A percentile compares a stretch with the other conserved stretches of the same genome.
phyloP scores from a whole-genome alignment of 2,797 vertebrate species.

The Myripristis jacobus region DNA sequence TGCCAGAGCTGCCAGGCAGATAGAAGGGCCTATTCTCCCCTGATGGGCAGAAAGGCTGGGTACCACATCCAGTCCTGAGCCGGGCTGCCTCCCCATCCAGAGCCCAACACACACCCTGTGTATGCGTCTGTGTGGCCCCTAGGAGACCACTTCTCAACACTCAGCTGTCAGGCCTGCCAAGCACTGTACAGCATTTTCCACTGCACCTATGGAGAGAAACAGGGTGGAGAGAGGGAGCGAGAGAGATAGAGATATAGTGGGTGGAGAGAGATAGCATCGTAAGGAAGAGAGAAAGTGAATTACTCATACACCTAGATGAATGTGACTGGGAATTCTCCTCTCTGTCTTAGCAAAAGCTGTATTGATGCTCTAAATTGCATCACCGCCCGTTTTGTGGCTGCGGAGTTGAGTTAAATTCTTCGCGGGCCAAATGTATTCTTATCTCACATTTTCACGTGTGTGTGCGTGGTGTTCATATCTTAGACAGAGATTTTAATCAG shows the following conservation, averaged over 20 bases:
- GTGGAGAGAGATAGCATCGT: slow-evolving; percentile 45
- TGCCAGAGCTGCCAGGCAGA: slow-evolving; percentile 81
- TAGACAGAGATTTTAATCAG: slow-evolving; percentile 58
- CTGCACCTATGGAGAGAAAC: slow-evolving; percentile 61
- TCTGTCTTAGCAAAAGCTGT: slow-evolving; percentile 3
- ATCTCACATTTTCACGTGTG: slow-evolving; percentile 51
- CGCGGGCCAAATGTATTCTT: slow-evolving; percentile 32
- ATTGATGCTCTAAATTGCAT: not conserved
- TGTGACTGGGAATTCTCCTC: slow-evolving; percentile 27
- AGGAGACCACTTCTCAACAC: slow-evolving; percentile 77
- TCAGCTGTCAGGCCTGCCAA: slow-evolving; percentile 78
- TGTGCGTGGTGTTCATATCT: slow-evolving; percentile 24
- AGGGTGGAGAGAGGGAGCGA: not conserved
- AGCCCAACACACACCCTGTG: slow-evolving; percentile 65
- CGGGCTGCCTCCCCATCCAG: slow-evolving; percentile 66
- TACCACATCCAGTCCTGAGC: slow-evolving; percentile 70
- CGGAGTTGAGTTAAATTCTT: slow-evolving; percentile 52
- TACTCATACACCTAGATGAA: slow-evolving; percentile 46
- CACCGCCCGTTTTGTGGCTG: slow-evolving; percentile 25
- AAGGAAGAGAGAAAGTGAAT: slow-evolving; percentile 54
- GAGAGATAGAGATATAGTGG: not conserved
- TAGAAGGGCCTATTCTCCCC: slow-evolving; percentile 79
- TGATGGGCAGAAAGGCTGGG: slow-evolving; percentile 80
- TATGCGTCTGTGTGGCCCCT: slow-evolving; percentile 64
- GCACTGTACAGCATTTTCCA: slow-evolving; percentile 57